Evolutionary conservation across 2,888 invertebrate species (phyloP).

Genomic region (Ditylenchus weischeri): DNA sequence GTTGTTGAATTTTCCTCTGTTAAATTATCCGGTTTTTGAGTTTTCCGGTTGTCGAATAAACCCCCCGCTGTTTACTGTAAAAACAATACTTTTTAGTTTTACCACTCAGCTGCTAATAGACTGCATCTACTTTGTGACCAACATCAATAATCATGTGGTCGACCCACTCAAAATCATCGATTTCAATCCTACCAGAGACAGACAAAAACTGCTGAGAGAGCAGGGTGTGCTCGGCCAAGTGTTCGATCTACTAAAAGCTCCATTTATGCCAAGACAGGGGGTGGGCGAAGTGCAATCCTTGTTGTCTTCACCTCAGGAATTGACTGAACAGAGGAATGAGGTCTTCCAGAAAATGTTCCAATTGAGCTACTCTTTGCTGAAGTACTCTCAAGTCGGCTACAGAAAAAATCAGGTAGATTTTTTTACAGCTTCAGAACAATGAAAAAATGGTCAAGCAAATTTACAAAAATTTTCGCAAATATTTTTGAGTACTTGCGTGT

Average conservation of each 20-base stretch:
- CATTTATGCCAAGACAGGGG: slow-evolving; percentile 57
- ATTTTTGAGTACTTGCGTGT: no score
- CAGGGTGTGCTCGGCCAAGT: slow-evolving; percentile 89
- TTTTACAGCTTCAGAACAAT: no score
- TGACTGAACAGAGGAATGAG: slow-evolving; percentile 84
- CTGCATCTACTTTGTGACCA: slow-evolving; percentile 94
- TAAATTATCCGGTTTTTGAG: no score
- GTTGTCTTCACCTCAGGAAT: slow-evolving; percentile 70
- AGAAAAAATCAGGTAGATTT: slow-evolving; percentile 90
- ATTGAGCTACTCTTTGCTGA: slow-evolving; percentile 86
- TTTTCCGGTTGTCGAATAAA: no score
- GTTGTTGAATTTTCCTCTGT: no score
- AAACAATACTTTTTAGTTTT: slow-evolving; percentile 34
- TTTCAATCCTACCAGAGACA: slow-evolving; percentile 78
- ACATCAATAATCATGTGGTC: slow-evolving; percentile 87
- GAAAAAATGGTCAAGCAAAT: no score
- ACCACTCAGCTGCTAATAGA: slow-evolving; percentile 59
- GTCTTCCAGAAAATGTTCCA: slow-evolving; percentile 93
- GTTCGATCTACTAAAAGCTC: slow-evolving; percentile 56
- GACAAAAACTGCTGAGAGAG: slow-evolving; percentile 91
- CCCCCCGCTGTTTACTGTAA: no score
- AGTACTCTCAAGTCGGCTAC: slow-evolving; percentile 88
- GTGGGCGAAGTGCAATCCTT: slow-evolving; percentile 59
- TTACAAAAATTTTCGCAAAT: no score
- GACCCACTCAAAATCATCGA: slow-evolving; percentile 87